Base-by-base conservation (phyloP, 2,113 vertebrate genomes). In the Morone saxatilis region DNA sequence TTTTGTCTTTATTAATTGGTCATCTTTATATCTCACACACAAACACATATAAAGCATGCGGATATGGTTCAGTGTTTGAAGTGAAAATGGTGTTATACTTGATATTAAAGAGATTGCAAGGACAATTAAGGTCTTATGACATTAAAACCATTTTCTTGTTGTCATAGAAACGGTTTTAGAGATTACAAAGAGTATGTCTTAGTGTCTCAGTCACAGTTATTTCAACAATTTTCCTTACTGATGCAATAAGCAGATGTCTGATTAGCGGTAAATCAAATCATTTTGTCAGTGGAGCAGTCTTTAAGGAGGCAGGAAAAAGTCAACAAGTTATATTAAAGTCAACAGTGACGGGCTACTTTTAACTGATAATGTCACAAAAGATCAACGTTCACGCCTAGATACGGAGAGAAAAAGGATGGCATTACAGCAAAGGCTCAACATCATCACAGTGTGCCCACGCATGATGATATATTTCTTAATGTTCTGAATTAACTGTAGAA, bases 341-440 rank as follows among this genome's bases (percentile, higher is more conserved):
- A 25, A 22, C 62, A 47, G n/a, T 47, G 53, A 4, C 12, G 43
- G 20, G 61, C 7, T 36, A 36, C 60, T 57, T 87, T 54, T 25
- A 65, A 72, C 78, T 66, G 38, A 73, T 54, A 82, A 69, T 74
- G 53, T 69, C 38, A 81, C 48, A 38, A 43, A 51, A 75, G 22
- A 62, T 77, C 20, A 66, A 14, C 7, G 19, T 63, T 73, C n/a
- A 59, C 4, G 4, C 14, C 3, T 0, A 47, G 6, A 75, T 66
- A 31, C 38, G 40, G n/a, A 25, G 14, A 62, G 19, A 48, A 56
- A 59, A 57, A 48, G 1, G 1, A 25, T 22, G 38, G 12, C 22
- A 38, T 57, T 9, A 59, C 57, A 56, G 31, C 22, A 74, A 68
- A 51, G 1, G 16, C n/a, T 71, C 6, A 43, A 53, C 57, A 63